Evolutionary conservation across 2,888 invertebrate genomes (phyloP).

Genomic region (Ophion costatus): DNA sequence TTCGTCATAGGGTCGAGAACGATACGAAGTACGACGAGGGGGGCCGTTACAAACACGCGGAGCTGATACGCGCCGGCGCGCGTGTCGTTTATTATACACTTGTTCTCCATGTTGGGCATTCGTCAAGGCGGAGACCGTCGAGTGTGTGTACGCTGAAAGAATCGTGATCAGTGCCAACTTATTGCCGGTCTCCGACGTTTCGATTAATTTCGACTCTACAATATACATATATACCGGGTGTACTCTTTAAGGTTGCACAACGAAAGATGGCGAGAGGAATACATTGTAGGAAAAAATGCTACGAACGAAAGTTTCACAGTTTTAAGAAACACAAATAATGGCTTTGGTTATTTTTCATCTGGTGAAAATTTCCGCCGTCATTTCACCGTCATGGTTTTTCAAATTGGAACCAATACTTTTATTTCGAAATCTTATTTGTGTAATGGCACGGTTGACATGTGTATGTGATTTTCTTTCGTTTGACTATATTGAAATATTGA

Average conservation of each 20-base stretch:
- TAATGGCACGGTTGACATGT: too few relatives aligned
- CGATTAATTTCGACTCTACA: slow-evolving; percentile 16
- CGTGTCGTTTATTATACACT: slow-evolving; percentile 7
- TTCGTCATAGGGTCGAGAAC: slow-evolving; percentile 20
- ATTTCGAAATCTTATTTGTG: too few relatives aligned
- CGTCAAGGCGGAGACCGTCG: slow-evolving; percentile 42
- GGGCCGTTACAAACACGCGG: not conserved
- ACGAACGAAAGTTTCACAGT: too few relatives aligned
- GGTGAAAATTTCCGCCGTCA: too few relatives aligned
- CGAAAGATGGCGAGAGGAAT: too few relatives aligned
- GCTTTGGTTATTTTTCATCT: too few relatives aligned
- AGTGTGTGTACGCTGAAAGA: slow-evolving; percentile 27
- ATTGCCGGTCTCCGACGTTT: slow-evolving; percentile 18
- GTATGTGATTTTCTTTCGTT: too few relatives aligned
- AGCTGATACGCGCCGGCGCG: not conserved
- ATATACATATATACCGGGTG: not conserved
- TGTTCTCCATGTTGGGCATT: slow-evolving; percentile 31
- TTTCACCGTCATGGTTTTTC: too few relatives aligned
- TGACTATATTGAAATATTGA: too few relatives aligned
- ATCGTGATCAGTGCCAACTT: slow-evolving; percentile 44
- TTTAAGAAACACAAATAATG: too few relatives aligned
- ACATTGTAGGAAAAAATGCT: too few relatives aligned
- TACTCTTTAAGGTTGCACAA: not conserved
- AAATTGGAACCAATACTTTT: too few relatives aligned
- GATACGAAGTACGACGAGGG: not conserved